Base-by-base conservation (phyloP, 2,797 vertebrate genomes). In the Microctenopoma steveboyesi region DNA sequence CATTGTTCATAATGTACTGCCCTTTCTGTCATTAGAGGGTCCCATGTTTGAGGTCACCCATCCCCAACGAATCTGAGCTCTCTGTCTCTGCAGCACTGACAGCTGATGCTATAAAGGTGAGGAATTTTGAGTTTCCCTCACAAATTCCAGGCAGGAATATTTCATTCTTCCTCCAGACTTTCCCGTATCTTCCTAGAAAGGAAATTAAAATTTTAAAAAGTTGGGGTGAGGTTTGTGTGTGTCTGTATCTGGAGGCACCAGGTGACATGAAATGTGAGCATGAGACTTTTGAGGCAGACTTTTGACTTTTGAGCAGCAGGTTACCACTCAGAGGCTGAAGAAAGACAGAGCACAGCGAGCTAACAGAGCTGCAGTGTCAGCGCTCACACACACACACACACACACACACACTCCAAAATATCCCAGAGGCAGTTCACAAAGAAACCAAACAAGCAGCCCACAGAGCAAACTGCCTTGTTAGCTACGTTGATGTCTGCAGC, bases 61-160 rank as follows among this genome's bases (percentile, higher is more conserved):
- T 66, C 70, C 40, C 54, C 55, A 3, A 28, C 0, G 10, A 74
- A 70, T 69, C 64, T 58, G 67, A 13, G 8, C 42, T 70, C 48
- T 35, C 64, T 61, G 51, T 59, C 50, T 27, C 22, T 56, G 60
- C 40, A 59, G 59, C 76, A 55, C 49, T 71, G 60, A 45, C 83
- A 79, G 69, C 82, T 78, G 70, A 74, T 64, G 22, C 43, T 42
- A 22, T 33, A 51, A 48, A 77, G 72, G 83, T 91, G 90, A 92
- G 92, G 92, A 94, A 93, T 93, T 88, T 93, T 25, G 66, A 92
- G 85, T 80, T 92, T 89, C 81, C 83, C 37, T 43, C 72, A 63
- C 66, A 94, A 92, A 93, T 93, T 92, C 91, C 88, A 57, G 28
- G n/a, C 51, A 12, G 61, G 64, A 71, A 70, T 61, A 48, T 83